Base-by-base conservation (phyloP, 2,888 invertebrate genomes). In the Hesperia comma region DNA sequence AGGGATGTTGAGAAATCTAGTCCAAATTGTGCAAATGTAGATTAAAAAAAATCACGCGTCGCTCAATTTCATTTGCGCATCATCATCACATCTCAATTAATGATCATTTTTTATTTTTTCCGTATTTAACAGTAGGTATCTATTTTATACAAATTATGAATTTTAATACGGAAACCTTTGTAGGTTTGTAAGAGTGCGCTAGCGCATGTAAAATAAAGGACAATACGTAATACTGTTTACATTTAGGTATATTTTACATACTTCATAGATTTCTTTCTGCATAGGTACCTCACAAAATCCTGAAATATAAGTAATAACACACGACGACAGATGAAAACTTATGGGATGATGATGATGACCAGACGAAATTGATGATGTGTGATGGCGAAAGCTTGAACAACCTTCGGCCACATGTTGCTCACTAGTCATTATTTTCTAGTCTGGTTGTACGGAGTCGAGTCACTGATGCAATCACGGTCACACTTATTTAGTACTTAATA, bases 21-120 rank as follows among this genome's bases (percentile, higher is more conserved):
- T 88, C 85, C 79, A 82, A 81, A 76, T 82, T 83, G 80, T 84
- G 85, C 81, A 78, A 79, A 76, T 71, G 69, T 77, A 80, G 78
- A 74, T 62, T 73, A 73, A 63, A 63, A 17, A 26, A 43, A 37
- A 58, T 62, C 46, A 32, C 12, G n/a, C 17, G 19, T 33, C 26
- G 6, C 10, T 46, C 15, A n/a, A 43, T 58, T n/a, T 21, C 21
- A 21, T 41, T n/a, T 41, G n/a, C 41, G 57, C n/a, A 8, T 57
- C 41, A 26, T 49, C 19, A 49, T 49, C 49, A 19, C 19, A 8
- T 17, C 26, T 26, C 26, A 26, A 26, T 26, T 26, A 26, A 26
- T 26, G 26, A 26, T 26, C 26, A 5, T 26, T 26, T 4, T 4
- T 26, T 26, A 26, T 26, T 26, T 26, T 26, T 26, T 26, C 26